phyloP scores from a whole-genome alignment of 2,888 invertebrate species.

The Thymelicus acteon region DNA sequence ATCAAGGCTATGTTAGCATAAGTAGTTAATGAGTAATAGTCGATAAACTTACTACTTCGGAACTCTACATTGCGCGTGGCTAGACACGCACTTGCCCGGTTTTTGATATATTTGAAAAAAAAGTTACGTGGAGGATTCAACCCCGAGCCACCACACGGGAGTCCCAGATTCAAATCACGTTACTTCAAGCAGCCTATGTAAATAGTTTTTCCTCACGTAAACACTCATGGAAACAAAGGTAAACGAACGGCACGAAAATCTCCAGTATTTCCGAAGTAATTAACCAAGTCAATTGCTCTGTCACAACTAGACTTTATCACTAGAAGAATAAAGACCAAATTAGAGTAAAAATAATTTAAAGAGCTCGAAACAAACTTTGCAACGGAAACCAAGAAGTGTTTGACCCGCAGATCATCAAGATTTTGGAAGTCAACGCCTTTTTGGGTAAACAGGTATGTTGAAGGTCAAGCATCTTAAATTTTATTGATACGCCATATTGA shows the following conservation, averaged over 20 bases:
- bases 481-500: conserved; percentile 7
- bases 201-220: conserved; percentile 1
- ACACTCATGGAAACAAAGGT: conserved; percentile 39
- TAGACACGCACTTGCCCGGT: too few relatives aligned
- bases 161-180: too few relatives aligned
- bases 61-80: too few relatives aligned
- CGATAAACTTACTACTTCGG: too few relatives aligned
- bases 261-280: conserved; percentile 44
- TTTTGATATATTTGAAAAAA: too few relatives aligned
- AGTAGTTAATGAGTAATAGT: too few relatives aligned
- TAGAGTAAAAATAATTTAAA: conserved; percentile 38
- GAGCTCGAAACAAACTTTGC: not conserved
- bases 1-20: too few relatives aligned
- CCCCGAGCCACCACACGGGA: too few relatives aligned
- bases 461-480: conserved; percentile 44
- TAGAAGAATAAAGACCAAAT: conserved; percentile 34
- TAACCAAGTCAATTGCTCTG: not conserved
- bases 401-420: conserved; percentile 54
- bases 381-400: conserved; percentile 35
- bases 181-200: too few relatives aligned
- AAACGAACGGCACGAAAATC: conserved; percentile 48
- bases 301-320: conserved; percentile 32
- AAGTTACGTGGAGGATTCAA: too few relatives aligned
- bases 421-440: conserved; percentile 57
- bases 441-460: conserved; percentile 44